Conservation (phyloP, 2,888 invertebrate species). For the Lapara coniferarum region DNA sequence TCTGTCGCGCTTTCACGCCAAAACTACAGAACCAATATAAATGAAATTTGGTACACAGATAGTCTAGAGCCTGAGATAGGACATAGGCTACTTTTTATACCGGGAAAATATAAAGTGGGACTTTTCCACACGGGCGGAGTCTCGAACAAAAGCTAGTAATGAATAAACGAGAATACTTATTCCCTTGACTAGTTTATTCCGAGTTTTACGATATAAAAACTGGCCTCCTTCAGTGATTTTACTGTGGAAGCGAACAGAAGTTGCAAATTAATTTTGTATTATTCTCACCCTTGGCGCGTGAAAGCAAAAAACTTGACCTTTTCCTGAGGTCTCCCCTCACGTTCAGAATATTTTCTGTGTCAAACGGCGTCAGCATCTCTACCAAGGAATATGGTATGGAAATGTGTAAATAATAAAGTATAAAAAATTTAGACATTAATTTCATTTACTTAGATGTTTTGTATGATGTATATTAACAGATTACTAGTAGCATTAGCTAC, state of each 20-base stretch:
- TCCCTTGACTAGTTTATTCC: neutral
- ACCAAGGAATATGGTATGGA: neutral
- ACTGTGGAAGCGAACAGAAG: neutral
- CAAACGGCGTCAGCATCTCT: constrained; percentile 10
- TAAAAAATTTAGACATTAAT: neutral
- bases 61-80: no score
- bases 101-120: no score
- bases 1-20: no score
- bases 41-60: no score
- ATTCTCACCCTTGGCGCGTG: constrained; percentile 11
- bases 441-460: no score
- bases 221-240: neutral
- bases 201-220: neutral
- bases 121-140: no score
- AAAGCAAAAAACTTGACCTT: constrained; percentile 19
- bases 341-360: constrained; percentile 15
- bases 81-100: no score
- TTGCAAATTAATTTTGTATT: constrained; percentile 10
- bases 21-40: no score
- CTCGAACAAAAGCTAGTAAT: no score
- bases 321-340: constrained; percentile 6
- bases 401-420: no score
- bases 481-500: no score
- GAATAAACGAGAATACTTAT: neutral
- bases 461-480: no score